Base-by-base conservation (phyloP, 2,797 vertebrate species). In the Phaenicophaeus curvirostris region DNA sequence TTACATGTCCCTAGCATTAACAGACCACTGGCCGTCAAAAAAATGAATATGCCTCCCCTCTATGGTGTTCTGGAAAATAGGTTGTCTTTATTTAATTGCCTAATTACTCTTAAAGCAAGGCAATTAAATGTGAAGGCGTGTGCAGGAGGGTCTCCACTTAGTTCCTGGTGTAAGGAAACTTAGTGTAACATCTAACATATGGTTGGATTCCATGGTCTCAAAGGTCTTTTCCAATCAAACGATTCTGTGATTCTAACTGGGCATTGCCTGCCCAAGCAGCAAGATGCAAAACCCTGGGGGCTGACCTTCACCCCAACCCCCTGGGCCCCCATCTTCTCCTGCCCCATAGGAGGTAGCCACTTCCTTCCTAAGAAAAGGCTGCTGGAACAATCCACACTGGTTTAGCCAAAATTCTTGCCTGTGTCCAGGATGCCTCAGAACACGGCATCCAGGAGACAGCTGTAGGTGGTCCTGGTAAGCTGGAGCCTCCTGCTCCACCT, bases 41-140 rank as follows among this genome's bases (percentile, higher is more conserved):
- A 95, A 88, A 90, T 42, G 81, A 78, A 62, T 2, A 0, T 17
- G 14, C 81, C 73, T 67, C 84, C 57, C 65, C 68, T 85, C 69
- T 51, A 15, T 35, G 80, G 89, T 72, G 39, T 85, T 86, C 83
- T 54, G 62, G 62, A 62, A 91, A 93, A 88, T 55, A 42, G 65
- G 41, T 25, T 67, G 67, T 19, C 77, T 89, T 84, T 67, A 77
- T 69, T 80, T 77, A 95, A 93, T 78, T 86, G 85, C 8, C 0
- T 73, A 76, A 86, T 89, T 91, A 93, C 50, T 88, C 69, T 86
- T 73, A 20, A 25, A 93, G 91, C 71, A 39, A 96, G 87, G 53
- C 55, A 91, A 91, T 92, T 95, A 92, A 76, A 78, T 3, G 31
- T 15, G 35, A 81, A 85, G 20, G 42, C 1, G 0, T 18, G 15